Evolutionary conservation across 2,113 vertebrate genomes (phyloP).

Genomic region (Leptobrachium ailaonicum): DNA sequence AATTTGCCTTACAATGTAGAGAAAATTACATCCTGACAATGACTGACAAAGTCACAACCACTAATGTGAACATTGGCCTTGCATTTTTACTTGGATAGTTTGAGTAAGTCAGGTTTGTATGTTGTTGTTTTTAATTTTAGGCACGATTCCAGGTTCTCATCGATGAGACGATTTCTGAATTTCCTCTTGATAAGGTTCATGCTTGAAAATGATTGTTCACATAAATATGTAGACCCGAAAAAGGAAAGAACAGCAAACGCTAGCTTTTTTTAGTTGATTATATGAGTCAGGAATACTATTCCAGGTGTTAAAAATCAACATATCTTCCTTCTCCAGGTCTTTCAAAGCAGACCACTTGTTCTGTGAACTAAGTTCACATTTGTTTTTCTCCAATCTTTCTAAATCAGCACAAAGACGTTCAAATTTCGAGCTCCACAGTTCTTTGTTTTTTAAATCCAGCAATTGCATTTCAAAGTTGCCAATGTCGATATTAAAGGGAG

Average conservation of each 20-base stretch:
- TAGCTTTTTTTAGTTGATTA: slow-evolving; percentile 1
- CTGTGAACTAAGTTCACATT: not conserved
- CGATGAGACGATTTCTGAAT: no score
- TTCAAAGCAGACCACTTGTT: slow-evolving; percentile 9
- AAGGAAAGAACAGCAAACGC: slow-evolving; percentile 16
- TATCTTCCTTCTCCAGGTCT: not conserved
- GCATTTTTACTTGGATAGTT: no score
- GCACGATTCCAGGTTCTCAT: no score
- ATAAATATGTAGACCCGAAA: slow-evolving; percentile 10
- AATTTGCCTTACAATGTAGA: no score
- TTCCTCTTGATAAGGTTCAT: no score
- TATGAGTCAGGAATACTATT: slow-evolving; percentile 17
- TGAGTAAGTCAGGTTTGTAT: no score
- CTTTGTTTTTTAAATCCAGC: slow-evolving; percentile 10
- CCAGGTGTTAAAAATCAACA: not conserved
- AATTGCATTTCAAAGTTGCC: slow-evolving; percentile 11
- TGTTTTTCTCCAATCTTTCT: slow-evolving; percentile 1
- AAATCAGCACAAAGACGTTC: not conserved
- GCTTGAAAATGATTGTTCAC: slow-evolving; percentile 3
- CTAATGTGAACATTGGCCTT: no score
- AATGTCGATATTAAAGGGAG: slow-evolving; percentile 1
- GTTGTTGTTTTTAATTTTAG: no score
- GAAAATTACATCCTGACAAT: no score
- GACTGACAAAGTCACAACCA: no score
- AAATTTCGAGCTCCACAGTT: not conserved